phyloP scores from a whole-genome alignment of 2,797 vertebrate species.

The Leptoclinus maculatus region DNA sequence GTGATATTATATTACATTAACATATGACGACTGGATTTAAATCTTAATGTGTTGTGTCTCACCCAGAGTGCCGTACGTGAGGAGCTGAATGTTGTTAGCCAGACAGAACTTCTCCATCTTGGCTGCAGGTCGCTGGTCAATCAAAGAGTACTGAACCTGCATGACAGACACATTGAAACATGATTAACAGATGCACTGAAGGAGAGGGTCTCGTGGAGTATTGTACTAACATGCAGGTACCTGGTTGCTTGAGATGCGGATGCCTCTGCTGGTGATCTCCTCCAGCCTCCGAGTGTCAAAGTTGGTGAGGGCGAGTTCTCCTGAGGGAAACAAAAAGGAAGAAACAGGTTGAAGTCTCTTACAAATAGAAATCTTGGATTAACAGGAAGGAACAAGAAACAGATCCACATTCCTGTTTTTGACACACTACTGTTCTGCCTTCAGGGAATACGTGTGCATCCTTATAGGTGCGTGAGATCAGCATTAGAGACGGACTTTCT shows the following conservation, averaged over 20 bases:
- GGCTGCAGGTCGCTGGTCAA: constrained; percentile 66
- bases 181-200: background rate
- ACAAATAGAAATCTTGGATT: background rate
- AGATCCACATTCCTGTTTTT: no score
- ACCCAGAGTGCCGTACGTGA: constrained; percentile 70
- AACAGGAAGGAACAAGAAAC: background rate
- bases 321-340: constrained; percentile 22
- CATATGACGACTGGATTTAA: background rate
- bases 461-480: background rate
- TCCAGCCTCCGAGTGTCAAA: constrained; percentile 70
- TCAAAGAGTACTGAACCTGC: constrained; percentile 74
- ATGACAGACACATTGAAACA: background rate
- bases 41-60: constrained; percentile 10
- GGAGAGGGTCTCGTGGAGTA: background rate
- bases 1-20: background rate
- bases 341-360: background rate
- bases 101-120: constrained; percentile 74
- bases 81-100: constrained; percentile 65
- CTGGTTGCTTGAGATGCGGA: constrained; percentile 75
- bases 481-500: background rate
- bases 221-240: constrained; percentile 20
- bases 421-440: no score
- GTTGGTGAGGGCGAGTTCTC: constrained; percentile 71
- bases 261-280: constrained; percentile 70
- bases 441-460: background rate